Conservation (phyloP, 2,113 vertebrate genomes). For the Podarcis raffonei region DNA sequence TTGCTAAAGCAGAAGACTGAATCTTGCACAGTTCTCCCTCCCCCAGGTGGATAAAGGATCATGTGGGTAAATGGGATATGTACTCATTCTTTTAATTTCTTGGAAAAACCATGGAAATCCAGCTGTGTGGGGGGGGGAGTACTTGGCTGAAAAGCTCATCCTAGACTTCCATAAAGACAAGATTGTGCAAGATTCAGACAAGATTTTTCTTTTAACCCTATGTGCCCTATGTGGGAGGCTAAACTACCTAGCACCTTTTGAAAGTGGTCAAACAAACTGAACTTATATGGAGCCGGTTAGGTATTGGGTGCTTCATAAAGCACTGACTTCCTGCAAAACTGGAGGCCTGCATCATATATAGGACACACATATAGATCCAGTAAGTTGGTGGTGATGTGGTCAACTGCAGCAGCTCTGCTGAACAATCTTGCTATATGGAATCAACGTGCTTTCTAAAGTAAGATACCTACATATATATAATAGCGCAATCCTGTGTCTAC, state of each 20-base stretch:
- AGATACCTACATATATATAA: neutral
- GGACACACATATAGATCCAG: neutral
- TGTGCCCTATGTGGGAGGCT: neutral
- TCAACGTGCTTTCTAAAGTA: constrained; percentile 15
- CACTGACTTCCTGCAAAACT: neutral
- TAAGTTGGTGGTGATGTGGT: too few species aligned
- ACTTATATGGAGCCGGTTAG: neutral
- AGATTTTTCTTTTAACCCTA: too few species aligned
- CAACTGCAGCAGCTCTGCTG: neutral
- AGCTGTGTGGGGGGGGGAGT: too few species aligned
- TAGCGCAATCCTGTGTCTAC: too few species aligned
- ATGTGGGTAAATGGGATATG: too few species aligned
- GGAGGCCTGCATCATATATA: neutral
- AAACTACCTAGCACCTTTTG: neutral
- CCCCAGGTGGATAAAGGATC: too few species aligned
- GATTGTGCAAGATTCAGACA: too few species aligned
- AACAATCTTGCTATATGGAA: neutral
- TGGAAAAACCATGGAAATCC: too few species aligned
- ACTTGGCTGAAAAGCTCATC: too few species aligned
- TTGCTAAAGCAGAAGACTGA: neutral
- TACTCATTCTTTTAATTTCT: too few species aligned
- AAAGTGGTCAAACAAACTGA: neutral
- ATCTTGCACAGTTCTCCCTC: neutral
- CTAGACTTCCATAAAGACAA: too few species aligned
- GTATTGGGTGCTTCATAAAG: neutral